Evolutionary conservation across 2,797 vertebrate genomes (phyloP).

Genomic region (Phoebastria nigripes): DNA sequence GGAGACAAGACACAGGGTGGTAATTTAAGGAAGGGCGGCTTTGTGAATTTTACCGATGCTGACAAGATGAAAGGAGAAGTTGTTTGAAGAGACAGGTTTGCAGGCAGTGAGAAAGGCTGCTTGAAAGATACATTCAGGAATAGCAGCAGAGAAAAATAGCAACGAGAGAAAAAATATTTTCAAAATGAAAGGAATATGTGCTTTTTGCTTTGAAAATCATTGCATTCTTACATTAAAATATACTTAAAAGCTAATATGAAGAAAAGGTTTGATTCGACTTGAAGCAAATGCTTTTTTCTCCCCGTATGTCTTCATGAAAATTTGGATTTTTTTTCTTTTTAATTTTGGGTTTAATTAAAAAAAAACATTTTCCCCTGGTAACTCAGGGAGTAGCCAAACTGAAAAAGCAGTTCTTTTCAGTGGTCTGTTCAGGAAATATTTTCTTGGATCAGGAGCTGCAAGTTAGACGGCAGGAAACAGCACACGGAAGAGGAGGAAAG

Average conservation of each 20-base stretch:
- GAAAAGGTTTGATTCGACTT: neutral
- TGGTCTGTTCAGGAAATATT: neutral
- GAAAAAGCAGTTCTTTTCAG: neutral
- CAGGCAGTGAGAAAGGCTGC: neutral
- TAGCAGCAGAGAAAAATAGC: neutral
- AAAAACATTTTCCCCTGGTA: neutral
- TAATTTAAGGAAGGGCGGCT: neutral
- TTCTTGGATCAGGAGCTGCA: neutral
- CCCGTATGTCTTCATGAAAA: neutral
- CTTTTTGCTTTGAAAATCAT: neutral
- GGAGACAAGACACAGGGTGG: neutral
- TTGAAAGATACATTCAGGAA: neutral
- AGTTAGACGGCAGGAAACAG: neutral
- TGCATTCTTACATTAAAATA: neutral
- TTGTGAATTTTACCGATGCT: neutral
- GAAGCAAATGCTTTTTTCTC: neutral
- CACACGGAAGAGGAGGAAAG: neutral
- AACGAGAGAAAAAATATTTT: neutral
- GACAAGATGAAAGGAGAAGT: slow-evolving; percentile 17
- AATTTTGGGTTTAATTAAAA: neutral
- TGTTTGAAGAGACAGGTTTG: slow-evolving; percentile 17
- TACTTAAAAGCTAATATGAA: neutral
- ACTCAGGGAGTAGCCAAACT: neutral
- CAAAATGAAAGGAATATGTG: neutral
- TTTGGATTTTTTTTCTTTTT: neutral